Percentiles rank a stretch among this genome's conserved stretches.
Conservation (phyloP, 1,140 invertebrate species). For the Agrypnia vestita region DNA sequence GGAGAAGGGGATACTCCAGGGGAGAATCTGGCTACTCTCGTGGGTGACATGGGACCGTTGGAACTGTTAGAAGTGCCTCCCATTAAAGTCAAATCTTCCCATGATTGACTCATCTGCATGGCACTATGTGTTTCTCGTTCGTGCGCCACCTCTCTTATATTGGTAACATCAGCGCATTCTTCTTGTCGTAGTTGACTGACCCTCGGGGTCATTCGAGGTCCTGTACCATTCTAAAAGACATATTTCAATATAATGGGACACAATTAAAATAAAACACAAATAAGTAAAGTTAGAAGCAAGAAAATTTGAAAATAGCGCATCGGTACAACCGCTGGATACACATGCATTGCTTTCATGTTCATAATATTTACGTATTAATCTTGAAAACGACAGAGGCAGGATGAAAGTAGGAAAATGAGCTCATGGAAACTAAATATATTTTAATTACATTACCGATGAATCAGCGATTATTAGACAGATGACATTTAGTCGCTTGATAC, state of each 20-base stretch:
- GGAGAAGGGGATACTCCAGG: conserved; percentile 84
- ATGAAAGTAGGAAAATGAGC: no score
- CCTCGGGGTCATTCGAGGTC: conserved; percentile 83
- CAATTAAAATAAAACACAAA: not conserved
- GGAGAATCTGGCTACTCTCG: conserved; percentile 71
- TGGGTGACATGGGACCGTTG: conserved; percentile 67
- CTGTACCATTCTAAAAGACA: conserved; percentile 66
- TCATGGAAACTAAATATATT: no score
- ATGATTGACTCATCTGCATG: conserved; percentile 93
- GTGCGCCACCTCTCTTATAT: conserved; percentile 88
- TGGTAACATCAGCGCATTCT: conserved; percentile 87
- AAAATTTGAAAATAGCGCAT: no score
- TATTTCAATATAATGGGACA: not conserved
- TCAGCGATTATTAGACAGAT: no score
- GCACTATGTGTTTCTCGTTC: conserved; percentile 90
- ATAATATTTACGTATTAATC: no score
- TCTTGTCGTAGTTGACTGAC: conserved; percentile 90
- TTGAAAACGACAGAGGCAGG: no score
- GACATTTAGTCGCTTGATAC: no score
- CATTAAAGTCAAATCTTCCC: conserved; percentile 89
- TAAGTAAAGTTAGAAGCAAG: not conserved
- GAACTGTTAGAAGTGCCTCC: conserved; percentile 69
- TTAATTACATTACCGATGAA: no score
- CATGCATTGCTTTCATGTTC: no score
- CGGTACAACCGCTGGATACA: no score